phyloP scores from a whole-genome alignment of 2,888 invertebrate genomes.

The Macaria notata region DNA sequence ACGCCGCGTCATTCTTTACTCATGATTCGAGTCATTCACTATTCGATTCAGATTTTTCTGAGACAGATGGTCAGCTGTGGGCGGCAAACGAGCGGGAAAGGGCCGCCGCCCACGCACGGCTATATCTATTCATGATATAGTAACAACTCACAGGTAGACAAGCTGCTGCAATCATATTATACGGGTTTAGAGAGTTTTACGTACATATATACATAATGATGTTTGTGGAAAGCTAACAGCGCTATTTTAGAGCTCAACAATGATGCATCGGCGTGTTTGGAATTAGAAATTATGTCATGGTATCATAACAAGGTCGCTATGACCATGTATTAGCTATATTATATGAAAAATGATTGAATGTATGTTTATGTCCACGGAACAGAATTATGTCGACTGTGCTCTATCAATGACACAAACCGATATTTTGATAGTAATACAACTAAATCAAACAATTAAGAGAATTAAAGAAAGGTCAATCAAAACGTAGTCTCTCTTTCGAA shows the following conservation, averaged over 20 bases:
- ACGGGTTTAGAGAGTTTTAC: neutral
- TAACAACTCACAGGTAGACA: slow-evolving; percentile 12
- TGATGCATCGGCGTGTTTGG: slow-evolving; percentile 13
- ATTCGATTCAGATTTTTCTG: slow-evolving; percentile 33
- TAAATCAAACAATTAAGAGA: neutral
- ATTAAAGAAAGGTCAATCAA: neutral
- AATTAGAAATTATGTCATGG: slow-evolving; percentile 24
- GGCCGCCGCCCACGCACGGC: slow-evolving; percentile 67
- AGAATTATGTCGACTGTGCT: too few species aligned
- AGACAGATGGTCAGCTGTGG: slow-evolving; percentile 56
- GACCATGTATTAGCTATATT: neutral
- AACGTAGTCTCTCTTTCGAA: too few species aligned
- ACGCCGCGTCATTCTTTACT: slow-evolving; percentile 32
- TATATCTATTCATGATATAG: slow-evolving; percentile 28
- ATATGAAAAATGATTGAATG: too few species aligned
- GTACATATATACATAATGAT: neutral
- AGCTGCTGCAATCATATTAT: neutral
- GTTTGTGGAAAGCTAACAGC: neutral
- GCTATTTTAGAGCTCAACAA: slow-evolving; percentile 12
- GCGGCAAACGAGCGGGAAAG: slow-evolving; percentile 59
- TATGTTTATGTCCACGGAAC: too few species aligned
- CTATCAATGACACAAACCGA: too few species aligned
- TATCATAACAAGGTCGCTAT: slow-evolving; percentile 15
- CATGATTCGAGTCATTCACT: slow-evolving; percentile 21
- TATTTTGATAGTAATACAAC: too few species aligned